These are phyloP conservation scores for Formicarius rufipectus DNA, from an alignment of 2,113 vertebrate species.

Conservation along the genomic window DNA sequence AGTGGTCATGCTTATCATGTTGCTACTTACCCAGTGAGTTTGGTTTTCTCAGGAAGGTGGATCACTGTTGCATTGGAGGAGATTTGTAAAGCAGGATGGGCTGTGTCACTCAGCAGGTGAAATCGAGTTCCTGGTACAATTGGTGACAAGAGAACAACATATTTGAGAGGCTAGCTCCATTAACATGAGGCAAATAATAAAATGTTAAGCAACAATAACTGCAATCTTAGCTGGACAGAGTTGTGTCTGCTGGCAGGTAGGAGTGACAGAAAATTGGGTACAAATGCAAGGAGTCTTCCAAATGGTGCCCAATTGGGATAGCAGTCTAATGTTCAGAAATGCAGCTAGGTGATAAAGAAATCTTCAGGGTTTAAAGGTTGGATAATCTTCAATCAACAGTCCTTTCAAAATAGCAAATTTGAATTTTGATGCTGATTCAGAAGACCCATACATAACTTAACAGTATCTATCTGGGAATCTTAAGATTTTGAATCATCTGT, in stretches of 20 bases:
- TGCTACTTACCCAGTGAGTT: conserved; percentile 78
- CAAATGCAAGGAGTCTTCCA: neutral
- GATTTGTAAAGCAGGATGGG: conserved; percentile 83
- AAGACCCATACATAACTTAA: neutral
- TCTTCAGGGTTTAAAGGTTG: neutral
- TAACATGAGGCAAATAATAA: neutral
- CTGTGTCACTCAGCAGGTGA: conserved; percentile 82
- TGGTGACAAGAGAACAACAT: neutral
- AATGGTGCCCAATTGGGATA: neutral
- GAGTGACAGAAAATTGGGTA: neutral
- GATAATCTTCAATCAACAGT: neutral
- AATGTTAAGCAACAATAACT: neutral
- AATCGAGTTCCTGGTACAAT: conserved; percentile 85
- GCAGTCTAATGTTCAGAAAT: neutral
- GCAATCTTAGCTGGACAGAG: neutral
- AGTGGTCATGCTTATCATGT: neutral
- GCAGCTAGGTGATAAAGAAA: neutral
- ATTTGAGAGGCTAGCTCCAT: neutral
- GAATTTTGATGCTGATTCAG: neutral
- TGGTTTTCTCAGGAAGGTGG: conserved; percentile 75
- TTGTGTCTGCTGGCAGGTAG: neutral
- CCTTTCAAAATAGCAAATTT: neutral
- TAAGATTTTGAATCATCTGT: neutral
- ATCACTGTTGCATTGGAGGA: conserved; percentile 81
- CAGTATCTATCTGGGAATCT: neutral